Evolutionary conservation across 2,888 invertebrate genomes (phyloP).

Genomic region (Theretra japonica): DNA sequence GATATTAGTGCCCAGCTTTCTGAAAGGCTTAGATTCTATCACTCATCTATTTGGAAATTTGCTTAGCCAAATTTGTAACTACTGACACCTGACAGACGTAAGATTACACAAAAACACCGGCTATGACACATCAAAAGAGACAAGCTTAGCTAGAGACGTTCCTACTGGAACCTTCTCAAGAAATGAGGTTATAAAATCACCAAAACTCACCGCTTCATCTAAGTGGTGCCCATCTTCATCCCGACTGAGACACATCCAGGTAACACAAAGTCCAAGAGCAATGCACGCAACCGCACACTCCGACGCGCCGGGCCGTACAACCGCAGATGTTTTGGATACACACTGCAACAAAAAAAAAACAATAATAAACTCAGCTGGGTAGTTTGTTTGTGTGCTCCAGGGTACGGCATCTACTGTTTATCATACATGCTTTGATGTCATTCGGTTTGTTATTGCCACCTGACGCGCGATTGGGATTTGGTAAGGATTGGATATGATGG

Average conservation of each 20-base stretch:
- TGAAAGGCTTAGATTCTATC: too few relatives aligned
- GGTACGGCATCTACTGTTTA: constrained; percentile 31
- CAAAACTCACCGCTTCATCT: constrained; percentile 73
- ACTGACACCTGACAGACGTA: too few relatives aligned
- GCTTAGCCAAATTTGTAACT: too few relatives aligned
- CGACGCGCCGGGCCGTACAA: constrained; percentile 60
- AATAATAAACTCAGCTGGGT: constrained; percentile 75
- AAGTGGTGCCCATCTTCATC: constrained; percentile 70
- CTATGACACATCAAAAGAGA: too few relatives aligned
- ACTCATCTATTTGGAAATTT: too few relatives aligned
- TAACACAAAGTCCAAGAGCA: constrained; percentile 58
- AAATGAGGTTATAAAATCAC: background rate
- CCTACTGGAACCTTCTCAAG: too few relatives aligned
- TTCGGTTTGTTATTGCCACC: background rate
- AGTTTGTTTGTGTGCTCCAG: constrained; percentile 53
- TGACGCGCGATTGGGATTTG: background rate
- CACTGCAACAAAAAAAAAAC: constrained; percentile 83
- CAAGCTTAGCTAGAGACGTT: too few relatives aligned
- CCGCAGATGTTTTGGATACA: constrained; percentile 80
- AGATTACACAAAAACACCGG: too few relatives aligned
- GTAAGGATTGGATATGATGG: background rate
- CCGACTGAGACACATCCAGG: constrained; percentile 82
- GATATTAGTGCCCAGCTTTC: too few relatives aligned
- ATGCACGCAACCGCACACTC: constrained; percentile 36
- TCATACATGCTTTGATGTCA: constrained; percentile 28